These are phyloP conservation scores for Schizotus pectinicornis DNA, from an alignment of 2,888 invertebrate species.

Conservation along the genomic window DNA sequence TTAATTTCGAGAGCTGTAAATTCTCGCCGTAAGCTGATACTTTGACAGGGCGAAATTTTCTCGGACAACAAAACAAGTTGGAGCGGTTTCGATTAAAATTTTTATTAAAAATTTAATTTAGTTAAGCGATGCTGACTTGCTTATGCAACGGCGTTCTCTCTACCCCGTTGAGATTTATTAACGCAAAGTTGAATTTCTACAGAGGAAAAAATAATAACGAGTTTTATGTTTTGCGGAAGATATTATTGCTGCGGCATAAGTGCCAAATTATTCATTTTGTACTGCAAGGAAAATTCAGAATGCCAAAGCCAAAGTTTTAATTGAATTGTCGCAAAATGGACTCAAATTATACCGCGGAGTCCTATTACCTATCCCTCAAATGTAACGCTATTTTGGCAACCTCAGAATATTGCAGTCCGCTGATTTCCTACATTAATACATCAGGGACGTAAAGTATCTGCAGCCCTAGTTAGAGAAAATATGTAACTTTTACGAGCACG, in stretches of 20 bases:
- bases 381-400: too few species aligned
- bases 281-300: too few species aligned
- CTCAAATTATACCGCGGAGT: too few species aligned
- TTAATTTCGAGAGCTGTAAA: slow-evolving; percentile 13
- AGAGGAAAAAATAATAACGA: background rate
- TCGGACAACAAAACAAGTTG: slow-evolving; percentile 15
- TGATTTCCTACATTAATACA: too few species aligned
- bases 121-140: slow-evolving; percentile 21
- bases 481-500: too few species aligned
- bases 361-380: too few species aligned
- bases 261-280: slow-evolving; percentile 2
- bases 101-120: slow-evolving; percentile 30
- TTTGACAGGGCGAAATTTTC: slow-evolving; percentile 17
- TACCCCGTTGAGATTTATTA: slow-evolving; percentile 18
- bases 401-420: too few species aligned
- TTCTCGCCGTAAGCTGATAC: slow-evolving; percentile 1
- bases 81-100: slow-evolving; percentile 24
- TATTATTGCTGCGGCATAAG: slow-evolving; percentile 1
- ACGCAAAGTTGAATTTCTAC: slow-evolving; percentile 9
- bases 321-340: slow-evolving; percentile 19
- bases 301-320: slow-evolving; percentile 22
- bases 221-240: slow-evolving; percentile 9
- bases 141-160: slow-evolving; percentile 19
- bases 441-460: too few species aligned
- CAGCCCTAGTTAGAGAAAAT: too few species aligned